phyloP scores from a whole-genome alignment of 2,888 invertebrate species.

The Hanleya hanleyi region DNA sequence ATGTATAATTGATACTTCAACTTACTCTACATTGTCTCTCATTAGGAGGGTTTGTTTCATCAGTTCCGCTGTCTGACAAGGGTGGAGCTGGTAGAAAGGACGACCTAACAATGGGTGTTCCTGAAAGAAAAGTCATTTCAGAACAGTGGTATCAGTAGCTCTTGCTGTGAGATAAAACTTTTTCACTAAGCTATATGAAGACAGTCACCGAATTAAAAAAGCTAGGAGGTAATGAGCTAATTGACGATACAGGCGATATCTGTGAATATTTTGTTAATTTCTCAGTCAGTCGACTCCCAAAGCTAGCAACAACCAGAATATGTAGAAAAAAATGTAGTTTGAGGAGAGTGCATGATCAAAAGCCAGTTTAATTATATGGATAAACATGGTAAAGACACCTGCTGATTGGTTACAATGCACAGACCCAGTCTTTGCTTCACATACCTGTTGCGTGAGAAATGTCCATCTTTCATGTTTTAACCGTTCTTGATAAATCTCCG shows the following conservation, averaged over 20 bases:
- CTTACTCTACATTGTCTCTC: not conserved
- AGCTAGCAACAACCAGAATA: too few relatives aligned
- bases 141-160: not conserved
- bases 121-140: conserved; percentile 38
- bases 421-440: too few relatives aligned
- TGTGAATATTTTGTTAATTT: too few relatives aligned
- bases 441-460: conserved; percentile 68
- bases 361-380: not conserved
- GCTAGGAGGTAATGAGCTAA: too few relatives aligned
- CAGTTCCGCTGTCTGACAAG: conserved; percentile 70
- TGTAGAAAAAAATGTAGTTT: too few relatives aligned
- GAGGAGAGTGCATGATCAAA: too few relatives aligned
- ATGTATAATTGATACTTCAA: too few relatives aligned
- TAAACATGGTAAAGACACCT: not conserved
- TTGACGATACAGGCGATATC: too few relatives aligned
- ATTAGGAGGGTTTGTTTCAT: conserved; percentile 50
- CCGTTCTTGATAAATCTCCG: conserved; percentile 47
- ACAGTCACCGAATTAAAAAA: too few relatives aligned
- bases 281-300: too few relatives aligned
- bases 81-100: conserved; percentile 71
- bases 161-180: too few relatives aligned
- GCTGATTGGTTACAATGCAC: not conserved
- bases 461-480: conserved; percentile 63
- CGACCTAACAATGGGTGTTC: conserved; percentile 70
- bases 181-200: too few relatives aligned